These are phyloP conservation scores for Peromyscus maniculatus DNA, from an alignment of 2,113 vertebrate genomes.

Conservation along the genomic window DNA sequence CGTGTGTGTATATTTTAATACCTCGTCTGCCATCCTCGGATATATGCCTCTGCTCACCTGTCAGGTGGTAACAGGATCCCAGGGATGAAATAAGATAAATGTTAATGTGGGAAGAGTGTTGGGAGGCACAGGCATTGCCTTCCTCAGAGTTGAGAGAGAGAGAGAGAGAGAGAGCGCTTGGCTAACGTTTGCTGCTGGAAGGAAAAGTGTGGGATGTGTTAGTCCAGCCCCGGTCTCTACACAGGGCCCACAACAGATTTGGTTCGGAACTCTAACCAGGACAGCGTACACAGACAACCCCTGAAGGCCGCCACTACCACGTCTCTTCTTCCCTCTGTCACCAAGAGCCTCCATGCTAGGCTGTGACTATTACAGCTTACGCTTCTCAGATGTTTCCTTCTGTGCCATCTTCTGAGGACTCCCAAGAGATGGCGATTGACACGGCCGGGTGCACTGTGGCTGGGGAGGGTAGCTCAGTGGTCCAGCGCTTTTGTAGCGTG, in stretches of 20 bases:
- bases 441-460: background rate
- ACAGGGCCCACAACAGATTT: background rate
- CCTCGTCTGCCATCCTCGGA: background rate
- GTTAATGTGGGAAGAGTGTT: background rate
- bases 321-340: background rate
- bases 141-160: background rate
- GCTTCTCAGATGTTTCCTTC: background rate
- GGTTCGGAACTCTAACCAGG: background rate
- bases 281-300: background rate
- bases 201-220: background rate
- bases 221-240: background rate
- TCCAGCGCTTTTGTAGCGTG: background rate
- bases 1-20: background rate
- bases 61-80: constrained; percentile 65
- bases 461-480: background rate
- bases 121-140: constrained; percentile 46
- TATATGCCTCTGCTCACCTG: constrained; percentile 11
- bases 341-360: background rate
- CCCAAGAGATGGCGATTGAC: background rate
- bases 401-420: background rate
- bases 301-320: background rate
- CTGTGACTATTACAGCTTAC: background rate
- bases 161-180: background rate
- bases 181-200: background rate
- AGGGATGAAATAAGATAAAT: constrained; percentile 45